phyloP scores from a whole-genome alignment of 2,888 invertebrate genomes.

The Ochropleura plecta region DNA sequence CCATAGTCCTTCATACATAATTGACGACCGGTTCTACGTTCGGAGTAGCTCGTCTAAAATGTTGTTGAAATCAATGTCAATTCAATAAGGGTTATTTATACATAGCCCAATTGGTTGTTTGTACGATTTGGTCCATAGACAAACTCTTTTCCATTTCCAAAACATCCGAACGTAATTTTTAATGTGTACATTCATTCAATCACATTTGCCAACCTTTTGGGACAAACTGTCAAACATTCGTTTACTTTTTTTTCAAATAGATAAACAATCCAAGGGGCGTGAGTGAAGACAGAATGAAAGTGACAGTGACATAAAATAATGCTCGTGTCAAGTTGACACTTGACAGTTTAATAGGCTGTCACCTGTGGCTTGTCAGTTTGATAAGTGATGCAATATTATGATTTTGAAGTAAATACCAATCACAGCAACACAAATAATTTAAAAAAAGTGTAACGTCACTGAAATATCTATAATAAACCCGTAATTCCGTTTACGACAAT shows the following conservation, averaged over 20 bases:
- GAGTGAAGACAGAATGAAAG: not conserved
- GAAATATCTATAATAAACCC: not conserved
- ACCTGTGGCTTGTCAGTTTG: not conserved
- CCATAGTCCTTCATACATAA: too few relatives aligned
- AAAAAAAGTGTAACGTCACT: constrained; percentile 13
- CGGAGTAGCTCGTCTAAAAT: not conserved
- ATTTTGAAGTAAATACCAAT: constrained; percentile 26
- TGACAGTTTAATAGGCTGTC: not conserved
- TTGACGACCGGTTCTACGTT: too few relatives aligned
- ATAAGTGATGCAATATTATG: not conserved
- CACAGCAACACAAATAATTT: constrained; percentile 27
- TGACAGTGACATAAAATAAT: not conserved
- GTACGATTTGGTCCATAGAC: not conserved
- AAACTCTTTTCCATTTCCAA: not conserved
- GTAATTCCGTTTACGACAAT: not conserved
- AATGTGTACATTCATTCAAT: not conserved
- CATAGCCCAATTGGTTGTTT: not conserved
- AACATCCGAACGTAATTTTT: not conserved
- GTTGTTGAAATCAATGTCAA: not conserved
- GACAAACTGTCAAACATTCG: constrained; percentile 1
- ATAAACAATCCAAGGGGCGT: not conserved
- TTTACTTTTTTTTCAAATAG: not conserved
- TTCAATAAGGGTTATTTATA: not conserved
- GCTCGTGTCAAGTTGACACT: not conserved
- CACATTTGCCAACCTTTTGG: not conserved